These are phyloP conservation scores for Ammodytes marinus DNA, from an alignment of 2,113 vertebrate species.

Conservation along the genomic window DNA sequence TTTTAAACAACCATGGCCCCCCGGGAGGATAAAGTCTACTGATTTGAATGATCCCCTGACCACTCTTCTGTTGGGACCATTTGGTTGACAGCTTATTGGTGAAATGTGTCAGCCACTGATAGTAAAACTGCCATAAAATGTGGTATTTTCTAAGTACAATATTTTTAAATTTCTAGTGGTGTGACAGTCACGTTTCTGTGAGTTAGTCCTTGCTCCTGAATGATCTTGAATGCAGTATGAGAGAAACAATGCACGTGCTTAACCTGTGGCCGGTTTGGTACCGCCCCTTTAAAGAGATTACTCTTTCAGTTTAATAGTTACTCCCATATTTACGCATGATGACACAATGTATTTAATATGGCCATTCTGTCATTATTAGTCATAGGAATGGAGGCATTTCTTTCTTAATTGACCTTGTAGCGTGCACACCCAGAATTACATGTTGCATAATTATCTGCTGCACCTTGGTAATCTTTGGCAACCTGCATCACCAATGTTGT, in stretches of 20 bases:
- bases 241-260: background rate
- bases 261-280: background rate
- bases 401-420: slow-evolving; percentile 24
- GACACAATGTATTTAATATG: background rate
- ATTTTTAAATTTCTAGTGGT: too few relatives aligned
- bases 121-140: background rate
- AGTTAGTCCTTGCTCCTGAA: background rate
- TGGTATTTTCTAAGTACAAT: too few relatives aligned
- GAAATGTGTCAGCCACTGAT: background rate
- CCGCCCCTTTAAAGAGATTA: background rate
- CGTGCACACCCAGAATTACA: slow-evolving; percentile 2
- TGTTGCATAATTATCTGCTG: slow-evolving; percentile 33
- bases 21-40: background rate
- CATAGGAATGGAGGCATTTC: slow-evolving; percentile 13
- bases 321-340: background rate
- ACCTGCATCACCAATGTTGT: slow-evolving; percentile 20
- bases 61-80: background rate
- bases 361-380: slow-evolving; percentile 9
- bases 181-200: background rate
- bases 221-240: background rate
- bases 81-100: background rate
- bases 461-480: slow-evolving; percentile 14
- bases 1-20: background rate
- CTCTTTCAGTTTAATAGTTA: background rate
- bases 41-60: background rate